Conservation (phyloP, 1,140 invertebrate genomes). For the Hestina assimilis region DNA sequence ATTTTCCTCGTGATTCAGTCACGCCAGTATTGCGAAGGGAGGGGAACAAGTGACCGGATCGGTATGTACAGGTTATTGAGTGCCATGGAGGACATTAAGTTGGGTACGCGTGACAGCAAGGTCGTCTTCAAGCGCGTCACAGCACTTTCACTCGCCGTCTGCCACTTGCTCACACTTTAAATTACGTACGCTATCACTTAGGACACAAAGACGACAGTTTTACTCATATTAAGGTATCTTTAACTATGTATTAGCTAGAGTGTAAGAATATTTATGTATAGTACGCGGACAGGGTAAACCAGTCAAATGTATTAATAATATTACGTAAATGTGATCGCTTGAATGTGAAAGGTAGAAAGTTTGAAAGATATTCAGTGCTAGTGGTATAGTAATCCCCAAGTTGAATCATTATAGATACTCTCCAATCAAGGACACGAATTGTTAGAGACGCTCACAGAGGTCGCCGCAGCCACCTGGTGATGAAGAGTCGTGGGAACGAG, state of each 20-base stretch:
- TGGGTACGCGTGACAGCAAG: slow-evolving; percentile 44
- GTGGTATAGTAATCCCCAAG: too few relatives aligned
- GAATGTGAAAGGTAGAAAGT: too few relatives aligned
- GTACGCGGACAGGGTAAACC: too few relatives aligned
- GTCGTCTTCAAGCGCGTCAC: slow-evolving; percentile 40
- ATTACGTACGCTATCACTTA: not conserved
- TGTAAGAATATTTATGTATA: too few relatives aligned
- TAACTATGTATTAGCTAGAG: too few relatives aligned
- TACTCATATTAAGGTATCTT: not conserved
- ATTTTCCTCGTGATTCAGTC: slow-evolving; percentile 2
- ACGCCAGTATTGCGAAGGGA: not conserved
- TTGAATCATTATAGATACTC: too few relatives aligned
- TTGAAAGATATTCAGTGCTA: too few relatives aligned
- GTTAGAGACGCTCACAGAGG: not conserved
- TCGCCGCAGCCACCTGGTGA: slow-evolving; percentile 15
- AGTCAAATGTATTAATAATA: too few relatives aligned
- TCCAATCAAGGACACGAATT: not conserved
- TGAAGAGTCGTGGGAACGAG: slow-evolving; percentile 57
- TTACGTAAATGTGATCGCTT: too few relatives aligned
- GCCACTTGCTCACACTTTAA: not conserved
- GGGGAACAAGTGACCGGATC: not conserved
- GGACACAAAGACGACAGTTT: not conserved
- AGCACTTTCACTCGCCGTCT: slow-evolving; percentile 47
- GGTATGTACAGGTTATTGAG: slow-evolving; percentile 9
- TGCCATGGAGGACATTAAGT: slow-evolving; percentile 15